A percentile compares a stretch with the other conserved stretches of the same genome.
Conservation (phyloP, 1,140 invertebrate genomes). For the Atopsyche davidsoni region DNA sequence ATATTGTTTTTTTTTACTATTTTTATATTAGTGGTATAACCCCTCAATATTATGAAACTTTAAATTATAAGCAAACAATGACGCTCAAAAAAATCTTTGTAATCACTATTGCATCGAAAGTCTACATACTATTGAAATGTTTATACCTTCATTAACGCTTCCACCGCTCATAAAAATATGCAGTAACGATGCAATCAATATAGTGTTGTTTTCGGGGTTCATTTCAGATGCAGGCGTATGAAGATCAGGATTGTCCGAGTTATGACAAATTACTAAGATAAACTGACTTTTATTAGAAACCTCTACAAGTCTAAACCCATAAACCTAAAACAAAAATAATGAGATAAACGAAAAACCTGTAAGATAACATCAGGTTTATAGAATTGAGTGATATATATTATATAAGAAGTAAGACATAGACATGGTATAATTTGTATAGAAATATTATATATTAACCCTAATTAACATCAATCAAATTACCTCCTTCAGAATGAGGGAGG, state of each 20-base stretch:
- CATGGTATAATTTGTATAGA: not conserved
- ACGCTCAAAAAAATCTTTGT: no score
- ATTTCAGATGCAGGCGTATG: conserved; percentile 6
- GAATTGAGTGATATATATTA: no score
- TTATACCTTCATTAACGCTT: conserved; percentile 23
- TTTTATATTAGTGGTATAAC: no score
- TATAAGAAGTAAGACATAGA: no score
- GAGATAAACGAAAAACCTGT: no score
- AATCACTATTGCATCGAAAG: no score
- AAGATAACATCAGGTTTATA: no score
- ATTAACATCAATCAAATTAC: conserved; percentile 5
- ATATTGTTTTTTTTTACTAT: no score
- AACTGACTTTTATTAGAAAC: conserved; percentile 19
- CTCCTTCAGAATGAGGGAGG: not conserved
- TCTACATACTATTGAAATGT: no score
- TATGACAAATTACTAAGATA: conserved; percentile 19
- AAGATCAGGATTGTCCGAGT: not conserved
- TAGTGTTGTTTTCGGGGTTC: conserved; percentile 2
- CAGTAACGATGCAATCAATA: conserved; percentile 16
- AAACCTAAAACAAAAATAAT: conserved; percentile 22
- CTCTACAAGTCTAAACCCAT: conserved; percentile 21
- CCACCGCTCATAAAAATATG: conserved; percentile 28
- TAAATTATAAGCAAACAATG: no score
- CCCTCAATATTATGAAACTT: no score
- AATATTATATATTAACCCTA: not conserved